phyloP scores from a whole-genome alignment of 2,797 vertebrate species.

The Rhyacichthys aspro region DNA sequence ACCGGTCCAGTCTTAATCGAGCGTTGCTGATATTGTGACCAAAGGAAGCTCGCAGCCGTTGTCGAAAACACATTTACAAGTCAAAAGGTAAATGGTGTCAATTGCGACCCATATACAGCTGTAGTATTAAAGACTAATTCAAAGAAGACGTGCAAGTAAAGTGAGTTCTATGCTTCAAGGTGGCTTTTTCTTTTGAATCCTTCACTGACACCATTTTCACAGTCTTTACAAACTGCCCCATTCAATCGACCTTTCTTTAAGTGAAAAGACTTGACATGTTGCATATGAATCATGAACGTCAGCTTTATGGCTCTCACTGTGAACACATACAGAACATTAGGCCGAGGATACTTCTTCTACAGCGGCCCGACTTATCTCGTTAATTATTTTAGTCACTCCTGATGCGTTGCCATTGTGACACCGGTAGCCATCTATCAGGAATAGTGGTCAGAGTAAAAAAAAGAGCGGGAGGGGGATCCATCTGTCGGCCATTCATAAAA shows the following conservation, averaged over 20 bases:
- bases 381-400: slow-evolving; percentile 53
- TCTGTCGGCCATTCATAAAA: slow-evolving; percentile 66
- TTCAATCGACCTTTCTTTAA: slow-evolving; percentile 56
- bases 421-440: slow-evolving; percentile 55
- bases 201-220: slow-evolving; percentile 45
- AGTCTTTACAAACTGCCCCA: slow-evolving; percentile 55
- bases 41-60: too few relatives aligned
- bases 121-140: neutral
- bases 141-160: neutral
- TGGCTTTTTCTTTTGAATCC: slow-evolving; percentile 26
- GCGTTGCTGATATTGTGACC: too few relatives aligned
- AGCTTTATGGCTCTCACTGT: slow-evolving; percentile 52
- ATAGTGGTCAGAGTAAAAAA: slow-evolving; percentile 32
- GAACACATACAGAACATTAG: slow-evolving; percentile 63
- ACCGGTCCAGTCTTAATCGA: too few relatives aligned
- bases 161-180: slow-evolving; percentile 22
- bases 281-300: slow-evolving; percentile 56
- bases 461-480: slow-evolving; percentile 48
- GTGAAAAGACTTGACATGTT: slow-evolving; percentile 45
- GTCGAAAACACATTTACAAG: too few relatives aligned
- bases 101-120: neutral
- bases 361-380: slow-evolving; percentile 47
- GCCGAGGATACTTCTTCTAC: slow-evolving; percentile 44
- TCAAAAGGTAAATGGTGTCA: neutral
- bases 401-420: slow-evolving; percentile 57